Evolutionary conservation across 2,113 vertebrate genomes (phyloP).

Genomic region (Festucalex cinctus): DNA sequence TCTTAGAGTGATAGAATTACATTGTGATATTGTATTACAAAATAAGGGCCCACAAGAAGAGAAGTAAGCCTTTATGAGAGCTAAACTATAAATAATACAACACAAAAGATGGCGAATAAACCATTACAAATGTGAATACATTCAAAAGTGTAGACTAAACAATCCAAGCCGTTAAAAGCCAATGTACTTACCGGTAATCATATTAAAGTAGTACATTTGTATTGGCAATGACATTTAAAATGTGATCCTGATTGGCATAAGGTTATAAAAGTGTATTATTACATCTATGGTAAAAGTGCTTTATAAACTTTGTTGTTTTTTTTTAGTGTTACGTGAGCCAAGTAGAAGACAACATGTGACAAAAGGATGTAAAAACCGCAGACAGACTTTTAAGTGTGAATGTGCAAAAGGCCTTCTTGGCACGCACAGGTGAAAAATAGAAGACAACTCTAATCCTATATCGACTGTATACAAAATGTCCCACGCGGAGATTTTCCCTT

Average conservation of each 20-base stretch:
- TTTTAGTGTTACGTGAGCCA: neutral
- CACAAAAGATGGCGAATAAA: slow-evolving; percentile 7
- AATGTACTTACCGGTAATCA: too few relatives aligned
- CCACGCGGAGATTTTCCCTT: slow-evolving; percentile 41
- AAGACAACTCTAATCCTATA: slow-evolving; percentile 74
- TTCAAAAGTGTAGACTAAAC: slow-evolving; percentile 61
- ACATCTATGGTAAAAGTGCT: slow-evolving; percentile 53
- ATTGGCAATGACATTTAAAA: slow-evolving; percentile 7
- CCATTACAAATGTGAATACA: slow-evolving; percentile 43
- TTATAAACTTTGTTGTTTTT: neutral
- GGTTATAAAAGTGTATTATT: slow-evolving; percentile 38
- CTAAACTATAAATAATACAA: slow-evolving; percentile 2
- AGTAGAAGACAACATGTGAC: slow-evolving; percentile 15
- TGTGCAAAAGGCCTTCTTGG: slow-evolving; percentile 81
- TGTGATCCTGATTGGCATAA: slow-evolving; percentile 32
- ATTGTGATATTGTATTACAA: too few relatives aligned
- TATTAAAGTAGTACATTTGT: slow-evolving; percentile 22
- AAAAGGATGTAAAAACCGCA: slow-evolving; percentile 39
- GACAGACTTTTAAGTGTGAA: slow-evolving; percentile 49
- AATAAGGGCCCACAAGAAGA: neutral
- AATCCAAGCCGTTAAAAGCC: slow-evolving; percentile 22
- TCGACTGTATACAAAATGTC: slow-evolving; percentile 65
- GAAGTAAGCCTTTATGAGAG: neutral
- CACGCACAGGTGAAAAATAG: slow-evolving; percentile 84
- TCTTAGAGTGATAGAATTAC: too few relatives aligned